Conservation (phyloP, 23 tunicate genomes). For the Diplosoma virens region DNA sequence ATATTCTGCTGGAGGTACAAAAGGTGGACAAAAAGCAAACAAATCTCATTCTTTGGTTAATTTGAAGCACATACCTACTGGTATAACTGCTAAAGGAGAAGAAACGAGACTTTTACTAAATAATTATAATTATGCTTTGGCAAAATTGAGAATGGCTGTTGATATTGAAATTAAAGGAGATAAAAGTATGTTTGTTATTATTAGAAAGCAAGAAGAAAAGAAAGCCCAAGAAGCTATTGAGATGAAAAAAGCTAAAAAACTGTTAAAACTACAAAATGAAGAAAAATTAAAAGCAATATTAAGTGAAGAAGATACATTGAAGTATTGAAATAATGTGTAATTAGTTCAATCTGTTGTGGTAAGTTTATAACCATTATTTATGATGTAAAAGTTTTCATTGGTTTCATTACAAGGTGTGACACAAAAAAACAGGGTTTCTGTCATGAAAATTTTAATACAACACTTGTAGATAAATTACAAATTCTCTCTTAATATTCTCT, state of each 20-base stretch:
- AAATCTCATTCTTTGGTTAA: slow-evolving; percentile 42
- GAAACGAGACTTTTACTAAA: slow-evolving; percentile 31
- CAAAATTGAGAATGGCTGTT: slow-evolving; percentile 34
- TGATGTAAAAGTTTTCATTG: background rate
- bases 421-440: background rate
- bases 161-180: slow-evolving; percentile 58
- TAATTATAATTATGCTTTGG: slow-evolving; percentile 43
- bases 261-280: slow-evolving; percentile 21
- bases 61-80: slow-evolving; percentile 42
- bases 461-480: too few relatives aligned
- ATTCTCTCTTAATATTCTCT: too few relatives aligned
- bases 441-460: too few relatives aligned
- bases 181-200: slow-evolving; percentile 34
- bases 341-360: background rate
- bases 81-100: slow-evolving; percentile 10
- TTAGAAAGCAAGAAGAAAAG: slow-evolving; percentile 25
- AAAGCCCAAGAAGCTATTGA: slow-evolving; percentile 1
- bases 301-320: slow-evolving; percentile 47
- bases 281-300: slow-evolving; percentile 42
- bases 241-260: background rate
- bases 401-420: background rate
- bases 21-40: slow-evolving; percentile 78
- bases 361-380: background rate
- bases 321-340: slow-evolving; percentile 9
- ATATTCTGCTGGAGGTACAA: slow-evolving; percentile 37